phyloP scores from a whole-genome alignment of 2,113 vertebrate genomes.

The Tricholaema leucomelas region DNA sequence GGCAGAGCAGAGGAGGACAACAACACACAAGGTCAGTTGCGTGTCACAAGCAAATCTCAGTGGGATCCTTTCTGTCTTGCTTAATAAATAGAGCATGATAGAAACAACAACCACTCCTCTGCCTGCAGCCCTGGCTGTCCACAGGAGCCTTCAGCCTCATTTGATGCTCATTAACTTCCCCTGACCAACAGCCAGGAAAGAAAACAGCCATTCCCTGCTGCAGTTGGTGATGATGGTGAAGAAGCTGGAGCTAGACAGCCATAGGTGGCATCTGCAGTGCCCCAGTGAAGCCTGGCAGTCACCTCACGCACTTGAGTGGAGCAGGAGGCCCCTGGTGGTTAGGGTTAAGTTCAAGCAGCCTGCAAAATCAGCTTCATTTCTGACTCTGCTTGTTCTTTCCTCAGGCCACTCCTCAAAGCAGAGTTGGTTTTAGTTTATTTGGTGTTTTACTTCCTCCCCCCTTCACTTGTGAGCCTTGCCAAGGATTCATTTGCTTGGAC shows the following conservation, averaged over 20 bases:
- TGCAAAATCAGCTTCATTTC: neutral
- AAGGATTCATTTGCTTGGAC: neutral
- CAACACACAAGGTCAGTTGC: neutral
- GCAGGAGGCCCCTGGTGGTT: rapidly evolving
- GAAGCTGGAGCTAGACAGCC: neutral
- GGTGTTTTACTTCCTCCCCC: neutral
- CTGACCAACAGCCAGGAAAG: neutral
- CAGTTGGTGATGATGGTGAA: neutral
- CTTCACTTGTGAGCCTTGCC: neutral
- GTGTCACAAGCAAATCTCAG: rapidly evolving
- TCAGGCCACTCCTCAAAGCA: neutral
- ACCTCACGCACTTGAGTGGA: neutral
- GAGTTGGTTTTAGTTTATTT: neutral
- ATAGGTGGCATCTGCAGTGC: neutral
- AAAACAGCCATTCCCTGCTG: neutral
- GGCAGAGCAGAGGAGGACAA: no score
- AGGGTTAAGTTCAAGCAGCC: neutral
- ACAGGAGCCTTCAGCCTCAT: neutral
- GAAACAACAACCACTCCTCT: neutral
- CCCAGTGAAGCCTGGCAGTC: neutral
- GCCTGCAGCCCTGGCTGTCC: neutral
- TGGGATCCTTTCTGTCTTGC: neutral
- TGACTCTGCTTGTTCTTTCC: neutral
- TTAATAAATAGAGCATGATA: neutral
- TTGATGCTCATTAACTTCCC: neutral